These are phyloP conservation scores for Drosophila pegasa DNA, from an alignment of 2,888 invertebrate genomes.

Conservation along the genomic window DNA sequence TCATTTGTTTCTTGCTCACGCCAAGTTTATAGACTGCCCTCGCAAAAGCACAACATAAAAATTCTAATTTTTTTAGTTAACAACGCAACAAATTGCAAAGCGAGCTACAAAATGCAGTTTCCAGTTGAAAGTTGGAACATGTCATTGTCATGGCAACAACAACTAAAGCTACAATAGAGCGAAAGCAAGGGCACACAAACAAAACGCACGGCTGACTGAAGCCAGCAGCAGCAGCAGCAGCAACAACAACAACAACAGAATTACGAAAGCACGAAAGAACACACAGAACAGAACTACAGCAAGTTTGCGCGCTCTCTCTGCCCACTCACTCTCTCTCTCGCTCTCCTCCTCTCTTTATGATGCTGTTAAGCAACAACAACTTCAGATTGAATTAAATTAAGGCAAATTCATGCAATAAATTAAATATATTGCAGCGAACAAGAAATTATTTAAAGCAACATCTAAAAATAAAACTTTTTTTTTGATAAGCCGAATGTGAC, in stretches of 20 bases:
- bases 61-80: conserved; percentile 13
- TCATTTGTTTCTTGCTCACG: too few species aligned
- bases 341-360: conserved; percentile 12
- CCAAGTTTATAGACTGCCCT: neutral
- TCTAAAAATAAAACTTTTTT: conserved; percentile 64
- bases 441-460: conserved; percentile 59
- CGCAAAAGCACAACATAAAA: conserved; percentile 14
- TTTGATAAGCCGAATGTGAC: conserved; percentile 62
- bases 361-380: conserved; percentile 33
- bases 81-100: conserved; percentile 26
- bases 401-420: conserved; percentile 64
- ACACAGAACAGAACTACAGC: conserved; percentile 38
- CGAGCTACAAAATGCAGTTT: conserved; percentile 34
- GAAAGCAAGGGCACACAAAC: conserved; percentile 62
- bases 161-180: conserved; percentile 35
- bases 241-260: conserved; percentile 44
- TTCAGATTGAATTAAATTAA: conserved; percentile 60
- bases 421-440: conserved; percentile 35
- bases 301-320: conserved; percentile 34
- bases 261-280: conserved; percentile 46
- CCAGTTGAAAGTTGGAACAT: conserved; percentile 55
- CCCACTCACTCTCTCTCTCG: conserved; percentile 8
- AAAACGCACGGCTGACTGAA: conserved; percentile 71
- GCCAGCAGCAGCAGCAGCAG: conserved; percentile 43
- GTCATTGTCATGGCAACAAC: conserved; percentile 62